A percentile compares a stretch with the other conserved stretches of the same genome.
These are phyloP conservation scores for Sceloporus undulatus DNA, from an alignment of 2,113 vertebrate species.

Conservation along the genomic window DNA sequence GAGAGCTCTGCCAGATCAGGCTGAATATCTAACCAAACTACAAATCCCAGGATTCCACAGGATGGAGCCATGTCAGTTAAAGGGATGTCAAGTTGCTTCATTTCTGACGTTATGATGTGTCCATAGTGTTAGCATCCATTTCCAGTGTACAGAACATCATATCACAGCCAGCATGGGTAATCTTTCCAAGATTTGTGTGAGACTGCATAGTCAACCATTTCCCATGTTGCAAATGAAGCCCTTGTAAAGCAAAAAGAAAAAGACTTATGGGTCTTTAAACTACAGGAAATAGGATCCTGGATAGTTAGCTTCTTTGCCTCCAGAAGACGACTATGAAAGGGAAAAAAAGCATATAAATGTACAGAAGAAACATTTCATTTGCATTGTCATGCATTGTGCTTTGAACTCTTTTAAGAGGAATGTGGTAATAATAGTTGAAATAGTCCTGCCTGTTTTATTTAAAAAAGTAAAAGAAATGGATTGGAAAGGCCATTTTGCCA, in stretches of 20 bases:
- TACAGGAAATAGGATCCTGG: background rate
- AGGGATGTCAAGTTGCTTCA: too few species aligned
- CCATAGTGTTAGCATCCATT: background rate
- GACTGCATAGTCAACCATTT: too few species aligned
- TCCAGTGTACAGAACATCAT: too few species aligned
- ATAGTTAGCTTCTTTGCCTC: background rate
- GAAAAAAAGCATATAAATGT: background rate
- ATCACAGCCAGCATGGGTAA: too few species aligned
- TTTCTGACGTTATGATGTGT: too few species aligned
- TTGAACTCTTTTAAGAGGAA: background rate
- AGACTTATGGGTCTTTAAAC: background rate
- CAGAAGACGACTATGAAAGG: too few species aligned
- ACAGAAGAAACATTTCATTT: background rate
- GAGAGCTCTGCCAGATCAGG: too few species aligned
- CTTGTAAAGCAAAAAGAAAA: background rate
- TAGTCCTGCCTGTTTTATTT: rapidly evolving
- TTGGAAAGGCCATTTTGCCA: background rate
- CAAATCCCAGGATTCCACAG: too few species aligned
- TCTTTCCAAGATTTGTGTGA: too few species aligned
- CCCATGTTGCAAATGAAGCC: background rate
- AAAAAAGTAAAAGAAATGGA: background rate
- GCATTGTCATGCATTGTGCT: background rate
- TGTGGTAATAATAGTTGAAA: background rate
- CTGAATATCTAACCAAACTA: too few species aligned
- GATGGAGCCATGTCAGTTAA: too few species aligned